Evolutionary conservation across 2,888 invertebrate genomes (phyloP), one percentile per base, ranked within the genome.

Genomic region (Pterobdella sp.): DNA sequence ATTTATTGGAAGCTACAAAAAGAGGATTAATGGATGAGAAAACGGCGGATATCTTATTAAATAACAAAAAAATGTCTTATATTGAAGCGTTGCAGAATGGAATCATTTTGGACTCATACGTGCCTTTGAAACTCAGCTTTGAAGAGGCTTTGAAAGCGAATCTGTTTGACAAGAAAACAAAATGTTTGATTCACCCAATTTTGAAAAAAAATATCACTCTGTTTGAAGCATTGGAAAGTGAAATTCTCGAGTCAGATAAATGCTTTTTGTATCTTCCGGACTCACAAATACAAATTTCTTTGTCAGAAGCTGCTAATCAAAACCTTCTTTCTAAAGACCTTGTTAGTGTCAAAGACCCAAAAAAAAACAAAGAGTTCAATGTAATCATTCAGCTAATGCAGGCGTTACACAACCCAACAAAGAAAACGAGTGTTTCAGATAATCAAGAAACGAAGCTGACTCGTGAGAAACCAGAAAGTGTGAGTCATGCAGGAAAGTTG

Each of bases 141-240:
- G 78, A 92, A 14, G 90, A 94, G 81, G 93, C 94, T 0, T 88
- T 94, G 31, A 88, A 89, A 80, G 86, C 88, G 73, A 90, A 90
- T 80, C 85, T 94, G 36, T 88, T 95, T 56, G 77, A 81, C 72
- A 71, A 72, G 67, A 66, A 67, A 4, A 63, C 29, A 1, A 72
- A 71, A 7, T 37, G 35, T 29, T 75, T 78, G 75, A 75, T 26
- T 22, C 74, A 78, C 66, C 76, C 76, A 0, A 42, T 70, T 31
- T 79, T 79, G 42, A 78, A 77, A 60, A 66, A 72, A 64, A 75
- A 78, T 31, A 72, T 77, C 34, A 76, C 79, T n/a, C 77, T 82
- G 42, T 76, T 77, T 68, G 79, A 80, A 73, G 82, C 82, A 22
- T 31, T 77, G 22, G 68, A 73, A 42, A 63, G 60, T 22, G 77